Percentiles rank a stretch among this genome's conserved stretches.
Conservation (phyloP, 2,113 vertebrate species). For the Hemiprocne comata region DNA sequence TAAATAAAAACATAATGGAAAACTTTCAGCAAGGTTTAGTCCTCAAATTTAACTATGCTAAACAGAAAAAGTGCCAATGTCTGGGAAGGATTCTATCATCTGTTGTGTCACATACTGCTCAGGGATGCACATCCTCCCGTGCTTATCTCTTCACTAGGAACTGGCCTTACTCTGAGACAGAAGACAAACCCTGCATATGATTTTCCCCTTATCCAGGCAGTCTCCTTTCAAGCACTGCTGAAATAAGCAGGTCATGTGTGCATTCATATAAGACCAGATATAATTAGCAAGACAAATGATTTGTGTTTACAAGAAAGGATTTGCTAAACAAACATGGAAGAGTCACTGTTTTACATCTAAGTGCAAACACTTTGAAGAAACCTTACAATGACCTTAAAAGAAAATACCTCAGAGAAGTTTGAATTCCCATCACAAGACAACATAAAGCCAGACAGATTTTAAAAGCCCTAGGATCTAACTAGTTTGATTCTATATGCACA, state of each 20-base stretch:
- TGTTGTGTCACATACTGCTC: background rate
- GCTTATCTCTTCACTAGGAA: background rate
- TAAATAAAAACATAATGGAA: background rate
- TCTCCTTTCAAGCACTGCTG: background rate
- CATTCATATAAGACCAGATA: background rate
- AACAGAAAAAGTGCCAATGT: background rate
- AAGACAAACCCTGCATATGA: background rate
- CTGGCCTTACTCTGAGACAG: background rate
- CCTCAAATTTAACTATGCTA: background rate
- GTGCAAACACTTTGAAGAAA: background rate
- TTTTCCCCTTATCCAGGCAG: background rate
- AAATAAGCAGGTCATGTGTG: background rate
- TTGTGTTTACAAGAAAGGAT: background rate
- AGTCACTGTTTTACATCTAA: background rate
- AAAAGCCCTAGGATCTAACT: background rate
- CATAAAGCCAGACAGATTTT: background rate
- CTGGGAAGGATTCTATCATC: background rate
- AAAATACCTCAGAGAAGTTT: background rate
- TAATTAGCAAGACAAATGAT: constrained; percentile 1
- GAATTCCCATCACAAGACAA: background rate
- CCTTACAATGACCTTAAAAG: background rate
- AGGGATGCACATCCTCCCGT: background rate
- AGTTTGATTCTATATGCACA: background rate
- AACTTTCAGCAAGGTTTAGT: background rate
- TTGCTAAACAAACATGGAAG: background rate